Base-by-base conservation (phyloP, 2,113 vertebrate genomes). In the Psittacula cyanocephala region DNA sequence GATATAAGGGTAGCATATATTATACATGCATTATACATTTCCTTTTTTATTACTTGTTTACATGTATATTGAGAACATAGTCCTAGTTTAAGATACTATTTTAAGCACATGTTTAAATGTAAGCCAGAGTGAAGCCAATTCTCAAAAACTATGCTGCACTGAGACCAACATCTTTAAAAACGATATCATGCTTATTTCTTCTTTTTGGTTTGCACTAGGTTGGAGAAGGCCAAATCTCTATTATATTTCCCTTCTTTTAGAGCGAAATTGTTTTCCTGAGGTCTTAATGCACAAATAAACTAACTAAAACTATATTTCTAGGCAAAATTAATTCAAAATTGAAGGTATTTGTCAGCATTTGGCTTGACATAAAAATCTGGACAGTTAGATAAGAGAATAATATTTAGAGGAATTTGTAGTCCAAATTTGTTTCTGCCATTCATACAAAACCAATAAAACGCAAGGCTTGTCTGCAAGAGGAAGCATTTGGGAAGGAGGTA, bases 41-140 rank as follows among this genome's bases (percentile, higher is more conserved):
- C 31, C 7, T 46, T 88, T 86, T 72, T 53, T 69, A 70, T 77
- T 81, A 59, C 19, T 25, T 35, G 28, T 77, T 92, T 90, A 33
- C 31, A 67, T 78, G 37, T 23, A 59, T 79, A 78, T 41, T 94
- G 68, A 88, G 53, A 85, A 52, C 15, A n/a, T 14, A 49, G 53
- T 70, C 33, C n/a, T 62, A 76, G 69, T 13, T 82, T 70, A 77
- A 20, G 13, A 19, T 4, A 63, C 55, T 22, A 68, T 64, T 89
- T 88, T 83, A 88, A 83, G 59, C 67, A 89, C 28, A n/a, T 81
- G 57, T 82, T 91, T 91, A 91, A 89, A 74, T 33, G 80, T 89
- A 77, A 67, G n/a, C 6, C n/a, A 77, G 49, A n/a, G 11, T 24
- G 22, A 91, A 91, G 33, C 12, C 28, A 81, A 12, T 80, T 87